Evolutionary conservation across 2,797 vertebrate species (phyloP).

Genomic region (Helarctos malayanus): DNA sequence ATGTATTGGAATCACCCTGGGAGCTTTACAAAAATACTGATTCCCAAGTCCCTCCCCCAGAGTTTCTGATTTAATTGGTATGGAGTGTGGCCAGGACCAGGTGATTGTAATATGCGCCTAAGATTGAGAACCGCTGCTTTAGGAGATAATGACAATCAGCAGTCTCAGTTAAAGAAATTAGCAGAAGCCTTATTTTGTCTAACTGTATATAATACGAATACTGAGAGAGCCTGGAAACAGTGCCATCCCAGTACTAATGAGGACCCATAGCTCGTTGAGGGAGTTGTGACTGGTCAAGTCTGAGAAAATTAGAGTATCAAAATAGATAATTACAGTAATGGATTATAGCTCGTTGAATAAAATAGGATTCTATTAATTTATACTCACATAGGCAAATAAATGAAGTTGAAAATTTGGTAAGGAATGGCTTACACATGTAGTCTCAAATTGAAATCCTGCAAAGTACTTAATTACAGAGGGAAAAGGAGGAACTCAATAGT

Average conservation of each 20-base stretch:
- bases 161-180: conserved; percentile 6
- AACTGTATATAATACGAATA: background rate
- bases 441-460: background rate
- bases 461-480: conserved; percentile 36
- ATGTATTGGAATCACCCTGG: background rate
- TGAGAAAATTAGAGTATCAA: conserved; percentile 16
- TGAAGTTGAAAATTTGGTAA: conserved; percentile 32
- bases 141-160: background rate
- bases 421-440: background rate
- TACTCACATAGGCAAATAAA: conserved; percentile 24
- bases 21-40: background rate
- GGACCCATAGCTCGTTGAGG: background rate
- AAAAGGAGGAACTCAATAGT: conserved; percentile 23
- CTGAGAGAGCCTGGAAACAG: background rate
- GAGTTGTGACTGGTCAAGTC: background rate
- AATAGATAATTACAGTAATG: background rate
- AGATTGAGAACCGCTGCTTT: background rate
- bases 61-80: conserved; percentile 22
- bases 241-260: background rate
- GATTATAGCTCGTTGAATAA: conserved; percentile 25
- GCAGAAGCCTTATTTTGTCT: background rate
- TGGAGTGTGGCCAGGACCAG: background rate
- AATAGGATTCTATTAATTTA: background rate
- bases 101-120: background rate
- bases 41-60: background rate